Base-by-base conservation (phyloP, 2,888 invertebrate species). In the Dasysyrphus albostriatus region DNA sequence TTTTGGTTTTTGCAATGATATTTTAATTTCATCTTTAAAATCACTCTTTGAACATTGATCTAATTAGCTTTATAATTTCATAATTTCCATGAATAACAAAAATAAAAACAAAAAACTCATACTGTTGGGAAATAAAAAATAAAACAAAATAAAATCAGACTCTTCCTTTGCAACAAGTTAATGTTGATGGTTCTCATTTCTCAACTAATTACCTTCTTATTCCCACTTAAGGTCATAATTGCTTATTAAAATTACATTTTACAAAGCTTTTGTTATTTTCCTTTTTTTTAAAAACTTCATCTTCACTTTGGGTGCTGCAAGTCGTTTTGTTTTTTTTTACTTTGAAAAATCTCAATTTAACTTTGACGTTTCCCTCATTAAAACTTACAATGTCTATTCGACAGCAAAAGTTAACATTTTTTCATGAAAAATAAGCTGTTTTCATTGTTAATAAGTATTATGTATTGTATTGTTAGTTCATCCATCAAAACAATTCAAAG, bases 181-280 rank as follows among this genome's bases (percentile, higher is more conserved):
- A 24, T 24, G 24, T 24, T 42, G 42, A 42, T 42, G 42, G 42
- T 14, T 42, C 42, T 42, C 42, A 49, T 49, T 49, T 19, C 49
- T 19, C 16, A 49, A 49, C 49, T 49, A 49, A 49, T 49, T 49
- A 49, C 49, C 19, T 19, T 10, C 49, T 49, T 49, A 19, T 49
- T 49, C 49, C 19, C 49, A 49, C 49, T 49, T 49, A 49, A 49
- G 49, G 49, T 49, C 19, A 49, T 10, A 49, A 49, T 49, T 49
- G 49, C 49, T 49, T 42, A 42, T 42, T 42, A 42, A 42, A 42
- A 42, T 42, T 14, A 14, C 42, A 42, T 42, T 42, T 42, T 14
- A 42, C 14, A 42, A 42, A 42, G 42, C 42, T 42, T 42, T 12
- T 14, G 42, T 14, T 14, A 5, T 14, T 12, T 39, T 39, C 2